These are phyloP conservation scores for Xenopus laevis DNA, from an alignment of 2,113 vertebrate species.

Conservation along the genomic window DNA sequence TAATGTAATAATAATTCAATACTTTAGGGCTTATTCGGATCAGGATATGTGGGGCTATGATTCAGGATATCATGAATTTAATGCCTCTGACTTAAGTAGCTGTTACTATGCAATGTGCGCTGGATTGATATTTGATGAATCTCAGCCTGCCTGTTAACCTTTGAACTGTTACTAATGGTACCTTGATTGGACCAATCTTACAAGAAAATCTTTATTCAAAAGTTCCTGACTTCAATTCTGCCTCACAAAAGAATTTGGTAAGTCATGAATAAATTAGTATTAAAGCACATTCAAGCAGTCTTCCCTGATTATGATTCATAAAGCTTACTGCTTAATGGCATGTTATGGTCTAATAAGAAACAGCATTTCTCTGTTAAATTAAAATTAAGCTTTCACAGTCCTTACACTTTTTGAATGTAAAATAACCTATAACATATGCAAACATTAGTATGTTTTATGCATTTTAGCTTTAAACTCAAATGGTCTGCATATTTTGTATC, in stretches of 20 bases:
- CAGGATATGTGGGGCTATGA: background rate
- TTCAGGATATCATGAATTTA: constrained; percentile 7
- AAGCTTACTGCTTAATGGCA: constrained; percentile 42
- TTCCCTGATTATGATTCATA: constrained; percentile 42
- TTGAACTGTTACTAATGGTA: constrained; percentile 31
- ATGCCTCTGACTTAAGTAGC: constrained; percentile 1
- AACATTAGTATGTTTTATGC: constrained; percentile 32
- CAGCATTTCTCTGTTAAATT: constrained; percentile 39
- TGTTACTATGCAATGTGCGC: background rate
- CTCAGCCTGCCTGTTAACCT: constrained; percentile 28
- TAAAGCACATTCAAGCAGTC: constrained; percentile 41
- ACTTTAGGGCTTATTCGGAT: background rate
- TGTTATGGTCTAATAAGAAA: constrained; percentile 45
- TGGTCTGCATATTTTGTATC: background rate
- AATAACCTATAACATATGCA: constrained; percentile 38
- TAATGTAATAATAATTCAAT: too few species aligned
- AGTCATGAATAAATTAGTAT: constrained; percentile 47
- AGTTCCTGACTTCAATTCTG: constrained; percentile 36
- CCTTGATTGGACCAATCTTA: constrained; percentile 41
- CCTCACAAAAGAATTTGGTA: constrained; percentile 27
- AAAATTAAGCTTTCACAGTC: constrained; percentile 36
- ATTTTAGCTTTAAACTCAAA: constrained; percentile 28
- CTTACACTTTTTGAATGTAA: constrained; percentile 34
- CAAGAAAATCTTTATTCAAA: constrained; percentile 41
- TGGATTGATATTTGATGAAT: constrained; percentile 18